phyloP scores from a whole-genome alignment of 2,797 vertebrate genomes.

The Decapterus maruadsi region DNA sequence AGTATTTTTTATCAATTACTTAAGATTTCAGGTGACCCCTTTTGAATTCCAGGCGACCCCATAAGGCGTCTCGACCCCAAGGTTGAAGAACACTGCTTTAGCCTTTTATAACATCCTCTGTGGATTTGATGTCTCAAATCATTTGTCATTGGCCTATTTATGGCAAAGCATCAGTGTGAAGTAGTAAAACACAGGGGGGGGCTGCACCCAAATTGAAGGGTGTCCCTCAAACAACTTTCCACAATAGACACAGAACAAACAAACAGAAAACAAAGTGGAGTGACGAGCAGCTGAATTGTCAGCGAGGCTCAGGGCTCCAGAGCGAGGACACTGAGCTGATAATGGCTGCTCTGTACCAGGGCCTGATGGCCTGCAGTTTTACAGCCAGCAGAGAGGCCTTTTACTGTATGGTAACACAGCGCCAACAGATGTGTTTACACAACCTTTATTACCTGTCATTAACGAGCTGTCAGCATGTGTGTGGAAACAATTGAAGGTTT shows the following conservation, averaged over 20 bases:
- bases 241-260: conserved; percentile 41
- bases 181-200: conserved; percentile 10
- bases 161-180: neutral
- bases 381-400: conserved; percentile 61
- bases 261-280: conserved; percentile 29
- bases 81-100: neutral
- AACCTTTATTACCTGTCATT: conserved; percentile 81
- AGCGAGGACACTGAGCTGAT: conserved; percentile 50
- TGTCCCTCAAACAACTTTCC: conserved; percentile 24
- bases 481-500: conserved; percentile 67
- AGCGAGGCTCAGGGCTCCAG: conserved; percentile 23
- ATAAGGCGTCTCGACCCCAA: too few species aligned
- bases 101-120: neutral
- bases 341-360: conserved; percentile 57
- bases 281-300: conserved; percentile 44
- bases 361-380: conserved; percentile 64
- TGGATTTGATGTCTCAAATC: conserved; percentile 1
- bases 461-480: conserved; percentile 74
- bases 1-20: too few species aligned
- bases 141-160: conserved; percentile 22
- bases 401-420: conserved; percentile 78
- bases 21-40: too few species aligned
- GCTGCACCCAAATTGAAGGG: neutral
- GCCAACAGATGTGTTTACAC: conserved; percentile 83
- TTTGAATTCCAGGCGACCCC: too few species aligned